Evolutionary conservation across 2,888 invertebrate genomes (phyloP).

Genomic region (Rhopalosiphum nymphaeae): DNA sequence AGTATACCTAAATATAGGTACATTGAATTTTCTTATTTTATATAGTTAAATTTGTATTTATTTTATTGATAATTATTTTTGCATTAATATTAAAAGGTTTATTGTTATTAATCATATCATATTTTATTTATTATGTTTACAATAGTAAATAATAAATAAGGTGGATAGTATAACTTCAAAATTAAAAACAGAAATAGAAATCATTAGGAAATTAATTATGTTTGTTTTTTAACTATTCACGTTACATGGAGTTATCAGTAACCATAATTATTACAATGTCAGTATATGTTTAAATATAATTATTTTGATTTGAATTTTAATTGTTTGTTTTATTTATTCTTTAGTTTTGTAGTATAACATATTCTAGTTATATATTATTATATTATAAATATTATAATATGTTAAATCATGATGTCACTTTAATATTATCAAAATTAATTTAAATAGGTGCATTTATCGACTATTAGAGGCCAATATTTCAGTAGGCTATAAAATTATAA

Average conservation of each 20-base stretch:
- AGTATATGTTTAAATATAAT: background rate
- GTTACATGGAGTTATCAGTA: background rate
- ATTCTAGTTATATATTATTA: background rate
- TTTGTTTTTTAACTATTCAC: background rate
- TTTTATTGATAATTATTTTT: background rate
- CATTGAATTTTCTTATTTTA: background rate
- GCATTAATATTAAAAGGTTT: background rate
- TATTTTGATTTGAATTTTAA: background rate
- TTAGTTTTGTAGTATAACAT: background rate
- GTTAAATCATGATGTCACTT: background rate
- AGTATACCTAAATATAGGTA: too few species aligned
- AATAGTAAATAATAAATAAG: background rate
- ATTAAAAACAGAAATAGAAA: background rate
- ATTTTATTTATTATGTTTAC: background rate
- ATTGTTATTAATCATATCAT: background rate
- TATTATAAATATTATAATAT: background rate
- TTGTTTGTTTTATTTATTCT: slow-evolving; percentile 3
- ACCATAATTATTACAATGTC: background rate
- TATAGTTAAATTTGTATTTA: background rate
- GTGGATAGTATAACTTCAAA: background rate
- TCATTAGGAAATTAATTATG: background rate
- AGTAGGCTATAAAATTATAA: background rate
- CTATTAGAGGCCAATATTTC: background rate
- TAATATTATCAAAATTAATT: slow-evolving; percentile 12
- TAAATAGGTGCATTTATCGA: slow-evolving; percentile 10